These are phyloP conservation scores for Peromyscus californicus DNA, from an alignment of 2,113 vertebrate genomes.

Conservation along the genomic window DNA sequence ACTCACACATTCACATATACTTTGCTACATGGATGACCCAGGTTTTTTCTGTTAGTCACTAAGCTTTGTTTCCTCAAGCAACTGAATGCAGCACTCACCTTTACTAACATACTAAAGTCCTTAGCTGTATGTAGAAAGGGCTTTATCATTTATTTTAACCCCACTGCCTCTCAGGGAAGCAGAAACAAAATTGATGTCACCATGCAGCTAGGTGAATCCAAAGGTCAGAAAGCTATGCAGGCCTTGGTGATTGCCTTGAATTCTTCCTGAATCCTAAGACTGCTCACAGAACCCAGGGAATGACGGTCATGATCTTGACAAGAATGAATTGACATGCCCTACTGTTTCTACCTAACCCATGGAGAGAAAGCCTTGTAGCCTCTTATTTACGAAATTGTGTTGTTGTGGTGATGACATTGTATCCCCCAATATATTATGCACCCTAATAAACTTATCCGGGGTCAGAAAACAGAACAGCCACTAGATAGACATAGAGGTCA, in stretches of 20 bases:
- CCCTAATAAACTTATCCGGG: too few relatives aligned
- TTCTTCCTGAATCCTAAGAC: not conserved
- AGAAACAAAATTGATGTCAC: not conserved
- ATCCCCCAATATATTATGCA: too few relatives aligned
- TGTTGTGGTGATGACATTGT: too few relatives aligned
- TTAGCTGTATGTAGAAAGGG: not conserved
- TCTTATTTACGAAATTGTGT: not conserved
- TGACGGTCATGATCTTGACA: not conserved
- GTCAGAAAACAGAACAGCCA: too few relatives aligned
- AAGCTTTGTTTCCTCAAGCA: not conserved
- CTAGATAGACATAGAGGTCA: too few relatives aligned
- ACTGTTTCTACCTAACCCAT: not conserved
- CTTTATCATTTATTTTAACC: not conserved
- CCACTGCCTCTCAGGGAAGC: not conserved
- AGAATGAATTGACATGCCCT: too few relatives aligned
- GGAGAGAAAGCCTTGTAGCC: not conserved
- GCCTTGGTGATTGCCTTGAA: not conserved
- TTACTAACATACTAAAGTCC: not conserved
- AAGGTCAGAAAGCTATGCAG: not conserved
- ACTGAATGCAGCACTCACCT: not conserved
- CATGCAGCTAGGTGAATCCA: not conserved
- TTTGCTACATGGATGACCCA: not conserved
- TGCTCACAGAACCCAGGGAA: not conserved
- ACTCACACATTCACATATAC: not conserved
- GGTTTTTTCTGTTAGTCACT: not conserved